These are phyloP conservation scores for Noctua comes DNA, from an alignment of 2,888 invertebrate species.

Conservation along the genomic window DNA sequence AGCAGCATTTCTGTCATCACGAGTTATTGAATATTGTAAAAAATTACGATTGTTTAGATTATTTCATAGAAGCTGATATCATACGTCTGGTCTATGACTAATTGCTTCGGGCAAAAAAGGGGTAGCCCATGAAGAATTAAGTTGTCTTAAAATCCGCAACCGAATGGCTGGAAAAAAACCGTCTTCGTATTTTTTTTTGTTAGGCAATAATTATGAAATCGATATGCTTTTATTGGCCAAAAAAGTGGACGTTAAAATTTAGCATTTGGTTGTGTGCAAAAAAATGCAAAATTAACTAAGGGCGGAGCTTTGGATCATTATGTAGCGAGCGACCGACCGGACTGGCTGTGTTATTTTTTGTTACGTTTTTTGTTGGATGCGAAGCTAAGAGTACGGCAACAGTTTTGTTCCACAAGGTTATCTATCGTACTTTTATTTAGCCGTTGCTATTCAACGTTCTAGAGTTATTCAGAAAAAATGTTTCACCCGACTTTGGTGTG, in stretches of 20 bases:
- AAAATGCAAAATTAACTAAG: slow-evolving; percentile 81
- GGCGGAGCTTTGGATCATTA: slow-evolving; percentile 85
- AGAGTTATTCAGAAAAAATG: slow-evolving; percentile 80
- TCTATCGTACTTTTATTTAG: slow-evolving; percentile 74
- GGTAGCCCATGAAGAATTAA: slow-evolving; percentile 64
- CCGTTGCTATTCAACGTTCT: slow-evolving; percentile 79
- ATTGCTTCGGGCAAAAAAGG: slow-evolving; percentile 62
- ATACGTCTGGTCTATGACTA: slow-evolving; percentile 56
- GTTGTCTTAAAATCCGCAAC: slow-evolving; percentile 63
- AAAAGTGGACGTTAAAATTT: slow-evolving; percentile 72
- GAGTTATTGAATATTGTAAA: slow-evolving; percentile 68
- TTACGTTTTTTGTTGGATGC: slow-evolving; percentile 81
- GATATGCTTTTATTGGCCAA: slow-evolving; percentile 68
- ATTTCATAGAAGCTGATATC: slow-evolving; percentile 38
- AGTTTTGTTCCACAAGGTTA: slow-evolving; percentile 87
- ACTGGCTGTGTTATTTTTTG: slow-evolving; percentile 84
- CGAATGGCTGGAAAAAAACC: slow-evolving; percentile 57
- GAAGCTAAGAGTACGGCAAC: slow-evolving; percentile 80
- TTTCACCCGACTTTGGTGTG: slow-evolving; percentile 63
- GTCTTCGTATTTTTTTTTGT: slow-evolving; percentile 54
- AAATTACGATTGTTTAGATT: slow-evolving; percentile 56
- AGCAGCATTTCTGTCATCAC: slow-evolving; percentile 77
- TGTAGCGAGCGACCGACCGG: slow-evolving; percentile 81
- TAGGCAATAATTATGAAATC: slow-evolving; percentile 76
- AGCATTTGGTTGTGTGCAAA: slow-evolving; percentile 72